phyloP scores from a whole-genome alignment of 2,888 invertebrate genomes.

The Ochropleura leucogaster region DNA sequence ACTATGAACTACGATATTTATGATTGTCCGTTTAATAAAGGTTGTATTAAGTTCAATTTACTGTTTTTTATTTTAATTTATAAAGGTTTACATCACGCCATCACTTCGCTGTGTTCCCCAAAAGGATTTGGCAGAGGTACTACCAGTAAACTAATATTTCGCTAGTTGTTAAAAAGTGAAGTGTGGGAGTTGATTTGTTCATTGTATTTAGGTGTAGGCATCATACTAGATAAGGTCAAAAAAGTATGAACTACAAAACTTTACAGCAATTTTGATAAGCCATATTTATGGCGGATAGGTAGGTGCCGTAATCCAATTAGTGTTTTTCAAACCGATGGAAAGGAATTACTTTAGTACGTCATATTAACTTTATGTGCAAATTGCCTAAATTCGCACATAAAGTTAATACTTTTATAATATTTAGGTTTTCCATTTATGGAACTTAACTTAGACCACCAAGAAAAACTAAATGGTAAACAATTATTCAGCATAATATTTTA shows the following conservation, averaged over 20 bases:
- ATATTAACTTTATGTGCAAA: background rate
- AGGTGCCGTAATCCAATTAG: background rate
- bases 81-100: background rate
- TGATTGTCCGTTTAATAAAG: background rate
- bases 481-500: background rate
- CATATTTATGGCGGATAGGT: too few species aligned
- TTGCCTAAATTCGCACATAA: too few species aligned
- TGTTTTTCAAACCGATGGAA: background rate
- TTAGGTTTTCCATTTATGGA: background rate
- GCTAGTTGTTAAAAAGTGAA: background rate
- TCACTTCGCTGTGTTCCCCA: background rate
- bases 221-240: background rate
- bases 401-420: too few species aligned
- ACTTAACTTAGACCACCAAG: too few species aligned
- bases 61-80: background rate
- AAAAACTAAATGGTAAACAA: background rate
- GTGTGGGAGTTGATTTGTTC: background rate
- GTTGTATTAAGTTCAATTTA: background rate
- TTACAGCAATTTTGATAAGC: too few species aligned
- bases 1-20: too few species aligned
- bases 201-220: background rate
- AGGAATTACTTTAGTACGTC: background rate
- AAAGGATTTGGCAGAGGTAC: background rate
- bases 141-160: background rate
- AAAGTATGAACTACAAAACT: too few species aligned